Base-by-base conservation (phyloP, 2,797 vertebrate genomes). In the Limnodromus scolopaceus region DNA sequence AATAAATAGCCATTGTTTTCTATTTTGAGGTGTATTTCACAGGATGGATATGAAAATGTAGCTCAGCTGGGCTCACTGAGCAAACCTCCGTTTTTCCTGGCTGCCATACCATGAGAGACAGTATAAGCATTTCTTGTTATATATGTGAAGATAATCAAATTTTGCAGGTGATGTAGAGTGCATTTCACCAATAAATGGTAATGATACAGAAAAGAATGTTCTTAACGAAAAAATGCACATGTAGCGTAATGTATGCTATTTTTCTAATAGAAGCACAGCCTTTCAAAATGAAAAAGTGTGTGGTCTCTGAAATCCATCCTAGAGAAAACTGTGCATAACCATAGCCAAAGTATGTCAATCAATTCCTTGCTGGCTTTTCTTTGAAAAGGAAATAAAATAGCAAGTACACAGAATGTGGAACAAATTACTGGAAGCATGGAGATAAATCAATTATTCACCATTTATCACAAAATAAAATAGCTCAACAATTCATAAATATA, bases 401-500 rank as follows among this genome's bases (percentile, higher is more conserved):
- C 39, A 81, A 90, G 70, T 64, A 76, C 14, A 72, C 7, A 74
- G 64, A 90, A 57, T 57, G 34, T 66, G 65, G 61, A 92, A 89
- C 39, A 90, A 87, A 89, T 92, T 90, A 39, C 46, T 92, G 55
- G 27, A 87, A 94, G 20, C 30, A 71, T 58, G 61, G 46, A 78
- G 28, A 58, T 51, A 88, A 69, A 81, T 57, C 48, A 87, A 38
- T 89, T 95, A 54, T 81, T 94, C 55, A 78, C 19, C 25, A 53
- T 78, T 83, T 90, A 76, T 92, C 91, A 72, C 28, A 84, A 91
- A 82, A 91, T 17, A 79, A 69, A 88, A 86, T 36, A 54, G 7
- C 16, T 79, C 38, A 63, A 51, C 15, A 78, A 45, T 76, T 92
- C 34, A 61, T 75, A 94, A 89, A 78, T 78, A n/a, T 12, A 69